Base-by-base conservation (phyloP, 2,113 vertebrate genomes). In the Oncorhynchus nerka region DNA sequence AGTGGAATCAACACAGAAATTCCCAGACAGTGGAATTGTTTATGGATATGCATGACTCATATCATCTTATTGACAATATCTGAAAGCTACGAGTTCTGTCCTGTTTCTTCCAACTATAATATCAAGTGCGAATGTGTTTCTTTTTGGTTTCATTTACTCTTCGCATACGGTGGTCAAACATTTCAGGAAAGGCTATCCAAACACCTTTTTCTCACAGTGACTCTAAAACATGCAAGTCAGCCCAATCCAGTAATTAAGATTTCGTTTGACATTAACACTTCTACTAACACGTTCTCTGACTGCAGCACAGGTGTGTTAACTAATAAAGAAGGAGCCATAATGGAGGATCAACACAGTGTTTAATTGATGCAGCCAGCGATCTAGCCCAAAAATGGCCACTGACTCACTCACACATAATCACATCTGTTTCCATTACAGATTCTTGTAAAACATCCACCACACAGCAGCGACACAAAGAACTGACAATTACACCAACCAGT, bases 361-460 rank as follows among this genome's bases (percentile, higher is more conserved):
- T 86, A 86, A 89, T 83, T 86, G 80, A 75, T 79, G 83, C 84
- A 24, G 76, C 65, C 51, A 16, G 51, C 3, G 51, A 55, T 55
- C 51, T 4, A 55, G 51, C 51, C 51, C 34, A 67, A 80, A 83
- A 88, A 89, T 81, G 76, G 75, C 80, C 88, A 86, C 85, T 71
- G 78, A 80, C 69, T 89, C 84, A 82, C 77, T 71, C 74, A 79
- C 67, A 87, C 82, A 81, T 87, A 86, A 85, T 89, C 83, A 82
- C 84, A 85, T 88, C 81, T 77, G 83, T 84, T 85, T 87, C 82
- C 85, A 85, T 89, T 84, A 84, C 74, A 76, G 71, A 45, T 45
- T 45, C 70, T 74, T 62, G 30, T 66, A 45, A 26, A 22, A 34
- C 12, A 3, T 19, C 28, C 64, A 85, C 77, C 80, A 70, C 28